Conservation (phyloP, 1,140 invertebrate genomes). For the Scaptomyza pallida region DNA sequence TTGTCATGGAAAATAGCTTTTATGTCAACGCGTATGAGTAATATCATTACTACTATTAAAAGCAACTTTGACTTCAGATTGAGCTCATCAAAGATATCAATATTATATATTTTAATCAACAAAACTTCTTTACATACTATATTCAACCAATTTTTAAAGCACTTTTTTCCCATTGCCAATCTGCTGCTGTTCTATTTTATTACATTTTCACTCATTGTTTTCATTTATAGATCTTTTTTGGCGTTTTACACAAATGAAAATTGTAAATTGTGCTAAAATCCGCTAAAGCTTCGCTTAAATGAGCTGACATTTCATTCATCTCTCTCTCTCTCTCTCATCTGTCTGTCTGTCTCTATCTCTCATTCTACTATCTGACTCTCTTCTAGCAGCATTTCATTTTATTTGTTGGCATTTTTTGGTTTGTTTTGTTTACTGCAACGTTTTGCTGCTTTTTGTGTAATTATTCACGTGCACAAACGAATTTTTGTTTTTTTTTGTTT, state of each 20-base stretch:
- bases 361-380: background rate
- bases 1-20: too few relatives aligned
- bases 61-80: too few relatives aligned
- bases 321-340: background rate
- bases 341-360: background rate
- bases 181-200: background rate
- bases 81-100: too few relatives aligned
- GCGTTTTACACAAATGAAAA: background rate
- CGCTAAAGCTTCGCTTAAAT: constrained; percentile 10
- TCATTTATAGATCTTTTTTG: background rate
- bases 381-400: constrained; percentile 26
- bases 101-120: too few relatives aligned
- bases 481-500: constrained; percentile 15
- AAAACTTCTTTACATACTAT: too few relatives aligned
- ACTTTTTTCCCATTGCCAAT: too few relatives aligned
- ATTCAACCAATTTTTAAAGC: too few relatives aligned
- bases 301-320: constrained; percentile 1
- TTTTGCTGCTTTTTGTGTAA: constrained; percentile 69
- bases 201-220: background rate
- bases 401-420: constrained; percentile 3
- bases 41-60: too few relatives aligned
- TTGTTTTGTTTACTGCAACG: constrained; percentile 39
- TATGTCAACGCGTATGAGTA: too few relatives aligned
- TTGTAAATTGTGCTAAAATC: constrained; percentile 30
- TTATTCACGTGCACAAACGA: constrained; percentile 66